Percentiles rank a stretch among this genome's conserved stretches.
These are phyloP conservation scores for Tinamus guttatus DNA, from an alignment of 2,113 vertebrate genomes.

Conservation along the genomic window DNA sequence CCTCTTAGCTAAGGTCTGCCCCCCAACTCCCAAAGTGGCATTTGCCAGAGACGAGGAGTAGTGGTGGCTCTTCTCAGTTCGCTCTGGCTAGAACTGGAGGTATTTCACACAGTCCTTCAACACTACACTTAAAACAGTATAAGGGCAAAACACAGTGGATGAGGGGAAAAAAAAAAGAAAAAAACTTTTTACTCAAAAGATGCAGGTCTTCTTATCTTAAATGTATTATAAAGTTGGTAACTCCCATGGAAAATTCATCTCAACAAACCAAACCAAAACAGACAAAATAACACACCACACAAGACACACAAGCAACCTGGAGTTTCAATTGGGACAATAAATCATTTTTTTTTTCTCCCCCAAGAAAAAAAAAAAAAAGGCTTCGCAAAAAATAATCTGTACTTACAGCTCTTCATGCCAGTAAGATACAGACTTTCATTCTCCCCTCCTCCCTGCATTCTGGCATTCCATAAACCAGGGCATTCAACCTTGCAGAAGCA, in stretches of 20 bases:
- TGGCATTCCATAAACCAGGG: not conserved
- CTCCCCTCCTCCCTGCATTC: not conserved
- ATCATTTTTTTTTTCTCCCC: not conserved
- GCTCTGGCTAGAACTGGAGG: not conserved
- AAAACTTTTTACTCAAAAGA: no score
- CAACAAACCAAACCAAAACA: not conserved
- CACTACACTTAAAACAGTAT: not conserved
- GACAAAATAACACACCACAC: no score
- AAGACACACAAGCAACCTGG: not conserved
- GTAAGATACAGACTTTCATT: not conserved
- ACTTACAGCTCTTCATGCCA: not conserved
- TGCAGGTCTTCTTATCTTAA: not conserved
- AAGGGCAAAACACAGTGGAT: not conserved
- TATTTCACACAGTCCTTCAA: not conserved
- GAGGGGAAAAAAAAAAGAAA: not conserved
- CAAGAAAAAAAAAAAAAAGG: not conserved
- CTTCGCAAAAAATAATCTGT: not conserved
- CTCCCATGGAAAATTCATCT: not conserved
- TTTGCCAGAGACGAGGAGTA: accelerated
- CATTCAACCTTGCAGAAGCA: not conserved
- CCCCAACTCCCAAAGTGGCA: not conserved
- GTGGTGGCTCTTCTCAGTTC: not conserved
- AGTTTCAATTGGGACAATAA: not conserved
- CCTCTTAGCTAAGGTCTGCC: not conserved
- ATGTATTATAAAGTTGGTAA: not conserved